A percentile compares a stretch with the other conserved stretches of the same genome.
Evolutionary conservation across 2,113 vertebrate genomes (phyloP).

Genomic region (Pyrgilauda ruficollis): DNA sequence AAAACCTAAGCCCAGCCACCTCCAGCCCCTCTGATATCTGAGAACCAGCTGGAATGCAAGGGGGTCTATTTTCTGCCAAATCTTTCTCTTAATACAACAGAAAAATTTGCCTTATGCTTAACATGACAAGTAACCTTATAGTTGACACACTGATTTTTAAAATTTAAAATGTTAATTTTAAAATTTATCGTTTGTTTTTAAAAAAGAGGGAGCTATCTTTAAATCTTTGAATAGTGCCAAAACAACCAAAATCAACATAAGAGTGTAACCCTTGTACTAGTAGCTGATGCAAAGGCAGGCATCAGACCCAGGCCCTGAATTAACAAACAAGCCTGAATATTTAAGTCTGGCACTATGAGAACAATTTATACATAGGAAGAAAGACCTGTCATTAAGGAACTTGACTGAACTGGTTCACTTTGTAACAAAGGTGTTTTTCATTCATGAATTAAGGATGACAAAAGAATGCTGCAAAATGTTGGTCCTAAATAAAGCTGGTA

Average conservation of each 20-base stretch:
- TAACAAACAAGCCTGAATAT: background rate
- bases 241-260: background rate
- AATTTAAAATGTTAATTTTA: background rate
- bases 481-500: background rate
- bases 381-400: background rate
- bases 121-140: no score
- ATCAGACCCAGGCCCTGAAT: background rate
- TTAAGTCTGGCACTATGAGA: background rate
- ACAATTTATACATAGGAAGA: background rate
- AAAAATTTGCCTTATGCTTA: background rate
- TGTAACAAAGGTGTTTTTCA: background rate
- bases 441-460: background rate
- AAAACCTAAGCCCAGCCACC: background rate
- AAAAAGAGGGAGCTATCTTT: background rate
- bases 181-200: background rate
- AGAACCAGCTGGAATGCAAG: background rate
- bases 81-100: background rate
- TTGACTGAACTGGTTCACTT: background rate
- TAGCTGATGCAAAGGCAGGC: background rate
- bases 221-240: background rate
- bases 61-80: background rate
- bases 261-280: background rate
- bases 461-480: background rate
- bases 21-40: background rate
- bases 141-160: background rate